Percentiles rank a stretch among this genome's conserved stretches.
Evolutionary conservation across 2,113 vertebrate species (phyloP).

Genomic region (Dermatemys mawii): DNA sequence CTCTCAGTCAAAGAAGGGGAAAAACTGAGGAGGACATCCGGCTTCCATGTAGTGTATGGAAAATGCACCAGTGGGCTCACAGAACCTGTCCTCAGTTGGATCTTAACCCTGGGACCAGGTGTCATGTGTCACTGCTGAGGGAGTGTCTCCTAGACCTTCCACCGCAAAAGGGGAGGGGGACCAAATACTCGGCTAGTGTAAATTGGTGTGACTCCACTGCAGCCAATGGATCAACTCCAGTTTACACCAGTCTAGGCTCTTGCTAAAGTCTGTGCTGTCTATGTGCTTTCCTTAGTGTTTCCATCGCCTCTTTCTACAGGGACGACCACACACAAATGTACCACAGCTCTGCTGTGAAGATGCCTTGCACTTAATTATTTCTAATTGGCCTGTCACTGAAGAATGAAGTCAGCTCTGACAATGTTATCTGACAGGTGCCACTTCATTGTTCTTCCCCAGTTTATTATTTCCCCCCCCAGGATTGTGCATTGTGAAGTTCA

Average conservation of each 20-base stretch:
- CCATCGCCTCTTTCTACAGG: not conserved
- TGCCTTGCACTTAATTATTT: not conserved
- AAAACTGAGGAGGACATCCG: not conserved
- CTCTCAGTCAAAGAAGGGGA: not conserved
- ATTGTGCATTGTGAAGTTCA: not conserved
- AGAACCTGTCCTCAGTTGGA: not conserved
- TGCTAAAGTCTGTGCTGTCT: not conserved
- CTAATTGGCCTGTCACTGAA: not conserved
- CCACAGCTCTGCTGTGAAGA: not conserved
- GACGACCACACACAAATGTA: not conserved
- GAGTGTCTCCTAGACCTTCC: not conserved
- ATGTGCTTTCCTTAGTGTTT: not conserved
- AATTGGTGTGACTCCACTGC: not conserved
- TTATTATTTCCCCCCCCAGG: not conserved
- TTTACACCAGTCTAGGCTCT: not conserved
- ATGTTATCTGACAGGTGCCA: not conserved
- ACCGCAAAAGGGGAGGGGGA: not conserved
- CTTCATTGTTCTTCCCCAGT: not conserved
- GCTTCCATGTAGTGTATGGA: not conserved
- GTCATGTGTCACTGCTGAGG: not conserved
- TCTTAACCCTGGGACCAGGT: not conserved
- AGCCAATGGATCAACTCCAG: not conserved
- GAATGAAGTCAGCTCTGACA: rapidly evolving
- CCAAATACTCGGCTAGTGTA: not conserved
- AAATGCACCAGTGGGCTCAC: not conserved